Evolutionary conservation across 2,797 vertebrate genomes (phyloP).

Genomic region (Odontamblyopus lacepedii): DNA sequence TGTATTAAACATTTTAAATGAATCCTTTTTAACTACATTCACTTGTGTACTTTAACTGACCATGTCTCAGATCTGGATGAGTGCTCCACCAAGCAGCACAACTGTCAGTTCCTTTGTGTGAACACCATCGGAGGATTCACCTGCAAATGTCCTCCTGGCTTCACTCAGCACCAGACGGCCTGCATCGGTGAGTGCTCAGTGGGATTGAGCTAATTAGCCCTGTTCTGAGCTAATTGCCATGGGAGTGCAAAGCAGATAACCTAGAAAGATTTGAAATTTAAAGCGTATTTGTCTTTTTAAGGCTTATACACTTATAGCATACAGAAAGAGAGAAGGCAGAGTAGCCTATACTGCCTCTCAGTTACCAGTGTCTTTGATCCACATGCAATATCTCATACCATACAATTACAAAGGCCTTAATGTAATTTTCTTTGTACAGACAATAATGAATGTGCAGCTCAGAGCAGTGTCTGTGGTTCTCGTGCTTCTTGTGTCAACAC

Average conservation of each 20-base stretch:
- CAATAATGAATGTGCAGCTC: slow-evolving; percentile 89
- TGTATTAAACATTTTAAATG: neutral
- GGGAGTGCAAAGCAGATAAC: neutral
- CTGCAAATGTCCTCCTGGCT: slow-evolving; percentile 96
- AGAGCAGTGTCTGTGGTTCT: slow-evolving; percentile 81
- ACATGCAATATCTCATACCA: neutral
- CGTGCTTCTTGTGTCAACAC: slow-evolving; percentile 88
- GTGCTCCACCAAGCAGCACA: slow-evolving; percentile 95
- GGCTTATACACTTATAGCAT: neutral
- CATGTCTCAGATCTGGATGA: slow-evolving; percentile 89
- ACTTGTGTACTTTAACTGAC: neutral
- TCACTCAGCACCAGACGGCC: slow-evolving; percentile 95
- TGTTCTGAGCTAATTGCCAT: neutral
- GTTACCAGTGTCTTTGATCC: too few relatives aligned
- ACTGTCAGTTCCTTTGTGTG: slow-evolving; percentile 98
- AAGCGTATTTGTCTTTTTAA: neutral
- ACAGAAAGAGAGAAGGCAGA: neutral
- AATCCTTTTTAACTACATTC: neutral
- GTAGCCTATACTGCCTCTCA: too few relatives aligned
- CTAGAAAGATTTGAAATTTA: neutral
- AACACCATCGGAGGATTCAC: slow-evolving; percentile 98
- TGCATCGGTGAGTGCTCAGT: slow-evolving; percentile 86
- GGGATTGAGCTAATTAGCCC: neutral
- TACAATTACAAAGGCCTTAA: neutral
- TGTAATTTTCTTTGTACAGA: slow-evolving; percentile 72